These are phyloP conservation scores for Acleris cristana DNA, from an alignment of 2,888 invertebrate species.

Conservation along the genomic window DNA sequence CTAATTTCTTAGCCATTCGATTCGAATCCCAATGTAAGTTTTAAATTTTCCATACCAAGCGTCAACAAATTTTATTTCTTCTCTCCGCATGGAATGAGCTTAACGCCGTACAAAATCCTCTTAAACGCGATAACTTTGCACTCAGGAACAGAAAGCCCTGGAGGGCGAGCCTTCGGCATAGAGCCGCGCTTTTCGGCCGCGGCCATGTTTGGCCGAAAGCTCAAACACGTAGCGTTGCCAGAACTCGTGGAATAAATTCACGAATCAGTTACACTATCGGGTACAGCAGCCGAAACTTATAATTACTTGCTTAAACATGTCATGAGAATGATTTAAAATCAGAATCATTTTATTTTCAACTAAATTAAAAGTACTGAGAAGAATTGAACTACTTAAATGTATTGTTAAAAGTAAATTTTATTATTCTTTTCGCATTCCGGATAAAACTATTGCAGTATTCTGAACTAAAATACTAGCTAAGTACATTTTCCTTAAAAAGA, in stretches of 20 bases:
- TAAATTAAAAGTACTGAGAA: no score
- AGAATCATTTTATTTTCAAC: no score
- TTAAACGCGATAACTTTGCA: conserved; percentile 38
- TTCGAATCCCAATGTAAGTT: conserved; percentile 4
- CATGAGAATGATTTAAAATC: no score
- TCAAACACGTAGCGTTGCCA: neutral
- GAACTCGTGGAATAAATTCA: neutral
- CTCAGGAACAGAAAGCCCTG: conserved; percentile 37
- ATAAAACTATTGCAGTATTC: no score
- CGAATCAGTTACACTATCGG: no score
- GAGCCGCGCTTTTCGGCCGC: conserved; percentile 7
- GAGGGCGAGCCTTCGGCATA: conserved; percentile 27
- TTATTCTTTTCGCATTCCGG: no score
- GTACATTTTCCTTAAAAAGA: no score
- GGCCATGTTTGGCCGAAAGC: conserved; percentile 13
- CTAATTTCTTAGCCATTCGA: neutral
- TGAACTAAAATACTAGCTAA: no score
- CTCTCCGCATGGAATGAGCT: conserved; percentile 30
- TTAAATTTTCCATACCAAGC: conserved; percentile 27
- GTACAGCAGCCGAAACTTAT: no score
- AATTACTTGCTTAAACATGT: neutral
- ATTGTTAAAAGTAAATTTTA: no score
- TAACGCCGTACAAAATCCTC: conserved; percentile 36
- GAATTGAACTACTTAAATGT: no score
- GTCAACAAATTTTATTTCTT: conserved; percentile 27